Base-by-base conservation (phyloP, 92 coral and sea anemone genomes). In the Phenganax subtilis region DNA sequence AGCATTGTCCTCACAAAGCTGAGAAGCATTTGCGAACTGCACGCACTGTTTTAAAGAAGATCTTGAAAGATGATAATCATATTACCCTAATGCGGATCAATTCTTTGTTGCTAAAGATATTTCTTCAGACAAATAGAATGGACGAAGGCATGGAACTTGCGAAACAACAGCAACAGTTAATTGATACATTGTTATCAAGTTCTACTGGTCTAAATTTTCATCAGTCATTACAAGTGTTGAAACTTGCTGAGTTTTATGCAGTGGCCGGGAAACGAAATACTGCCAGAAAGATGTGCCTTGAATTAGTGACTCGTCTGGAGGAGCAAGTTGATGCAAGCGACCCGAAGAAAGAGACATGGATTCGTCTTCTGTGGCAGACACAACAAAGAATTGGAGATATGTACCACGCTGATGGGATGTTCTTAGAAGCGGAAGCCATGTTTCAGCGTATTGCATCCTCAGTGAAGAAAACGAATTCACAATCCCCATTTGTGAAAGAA, bases 61-160 rank as follows among this genome's bases (percentile, higher is more conserved):
- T 27, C 55, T 57, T 61, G 29, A 14, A 37, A 27, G 71, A 77
- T 57, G 52, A 77, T 12, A 77, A 54, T 58, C 82, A 77, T 58
- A 25, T 58, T 10, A 54, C 70, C 7, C 51, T 77, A 17, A 55
- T 77, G n/a, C 82, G 60, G 65, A n/a, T 77, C 56, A 77, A 77
- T 59, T 77, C 82, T 12, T 29, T 71, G 10, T 71, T 77, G 82
- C 82, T 77, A n/a, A 31, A 59, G 55, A 29, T 77, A 30, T 77
- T 57, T 57, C 17, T 75, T 1, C 62, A 75, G 65, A 25, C 65
- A 16, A 75, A 75, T 25, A 55, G 80, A 57, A 77, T 77, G 12
- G 55, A 6, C 20, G 82, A 77, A 9, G 82, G 82, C 7, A 55
- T 77, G 30, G 70, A 59, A 77, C 82, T 77, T 31, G 82, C 82